These are phyloP conservation scores for Neogobius melanostomus DNA, from an alignment of 2,113 vertebrate species.

Conservation along the genomic window DNA sequence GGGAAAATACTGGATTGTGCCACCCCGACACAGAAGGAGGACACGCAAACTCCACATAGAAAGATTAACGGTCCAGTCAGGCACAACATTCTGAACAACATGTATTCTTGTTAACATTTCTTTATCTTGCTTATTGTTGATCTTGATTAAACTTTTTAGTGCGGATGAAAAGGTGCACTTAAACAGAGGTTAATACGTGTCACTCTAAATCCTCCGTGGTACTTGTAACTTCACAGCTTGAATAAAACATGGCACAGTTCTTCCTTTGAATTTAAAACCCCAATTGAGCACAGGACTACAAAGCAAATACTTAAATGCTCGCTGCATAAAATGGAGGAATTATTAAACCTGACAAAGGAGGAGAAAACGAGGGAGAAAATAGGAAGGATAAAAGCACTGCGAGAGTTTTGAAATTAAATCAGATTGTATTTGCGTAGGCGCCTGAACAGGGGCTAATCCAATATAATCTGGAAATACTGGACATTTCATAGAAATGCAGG, in stretches of 20 bases:
- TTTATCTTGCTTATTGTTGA: not conserved
- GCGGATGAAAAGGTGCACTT: not conserved
- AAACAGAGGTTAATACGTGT: not conserved
- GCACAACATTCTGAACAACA: not conserved
- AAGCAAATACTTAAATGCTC: not conserved
- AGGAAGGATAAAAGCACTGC: not conserved
- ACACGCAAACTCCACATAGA: too few species aligned
- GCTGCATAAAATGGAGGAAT: not conserved
- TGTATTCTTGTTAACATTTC: not conserved
- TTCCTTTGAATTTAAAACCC: not conserved
- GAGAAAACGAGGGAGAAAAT: not conserved
- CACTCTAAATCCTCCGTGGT: not conserved
- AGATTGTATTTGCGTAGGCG: not conserved
- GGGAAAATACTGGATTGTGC: too few species aligned
- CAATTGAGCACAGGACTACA: slow-evolving; percentile 1
- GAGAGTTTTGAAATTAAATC: not conserved
- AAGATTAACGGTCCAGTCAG: not conserved
- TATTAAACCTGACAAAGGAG: not conserved
- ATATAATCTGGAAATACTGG: not conserved
- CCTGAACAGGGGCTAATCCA: not conserved
- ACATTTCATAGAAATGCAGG: not conserved
- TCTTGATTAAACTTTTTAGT: not conserved
- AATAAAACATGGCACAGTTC: not conserved
- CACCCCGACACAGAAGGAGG: too few species aligned
- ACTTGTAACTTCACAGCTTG: not conserved